These are phyloP conservation scores for Drosophila pseudotalamancana DNA, from an alignment of 2,888 invertebrate genomes.

Conservation along the genomic window DNA sequence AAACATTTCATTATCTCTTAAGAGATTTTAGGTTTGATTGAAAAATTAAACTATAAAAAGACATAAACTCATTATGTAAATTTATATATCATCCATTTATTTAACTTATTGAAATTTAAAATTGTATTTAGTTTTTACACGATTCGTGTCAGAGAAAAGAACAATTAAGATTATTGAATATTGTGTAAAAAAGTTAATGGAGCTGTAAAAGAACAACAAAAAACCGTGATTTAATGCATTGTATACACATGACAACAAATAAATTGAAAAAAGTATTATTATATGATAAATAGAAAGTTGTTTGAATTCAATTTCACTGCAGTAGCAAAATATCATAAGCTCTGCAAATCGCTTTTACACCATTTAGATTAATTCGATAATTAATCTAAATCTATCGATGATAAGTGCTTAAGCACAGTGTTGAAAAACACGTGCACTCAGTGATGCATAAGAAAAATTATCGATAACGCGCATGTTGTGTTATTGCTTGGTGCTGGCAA, in stretches of 20 bases:
- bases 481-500: conserved; percentile 53
- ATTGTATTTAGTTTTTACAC: conserved; percentile 37
- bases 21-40: conserved; percentile 45
- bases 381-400: too few species aligned
- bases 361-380: not conserved
- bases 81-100: conserved; percentile 54
- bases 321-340: not conserved
- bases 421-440: conserved; percentile 1
- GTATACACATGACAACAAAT: conserved; percentile 69
- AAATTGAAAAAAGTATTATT: conserved; percentile 73
- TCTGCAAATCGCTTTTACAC: not conserved
- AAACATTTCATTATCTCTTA: conserved; percentile 11
- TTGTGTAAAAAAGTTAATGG: conserved; percentile 47
- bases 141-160: conserved; percentile 45
- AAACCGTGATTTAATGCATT: conserved; percentile 72
- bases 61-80: conserved; percentile 57
- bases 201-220: conserved; percentile 61
- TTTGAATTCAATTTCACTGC: not conserved
- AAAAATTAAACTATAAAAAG: conserved; percentile 34
- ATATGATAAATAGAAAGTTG: conserved; percentile 51
- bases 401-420: not conserved
- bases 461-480: conserved; percentile 30
- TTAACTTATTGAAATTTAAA: conserved; percentile 44
- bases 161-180: conserved; percentile 44
- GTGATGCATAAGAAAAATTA: conserved; percentile 16